Conservation (phyloP, 2,797 vertebrate genomes). For the Mormyrops boulengeri region DNA sequence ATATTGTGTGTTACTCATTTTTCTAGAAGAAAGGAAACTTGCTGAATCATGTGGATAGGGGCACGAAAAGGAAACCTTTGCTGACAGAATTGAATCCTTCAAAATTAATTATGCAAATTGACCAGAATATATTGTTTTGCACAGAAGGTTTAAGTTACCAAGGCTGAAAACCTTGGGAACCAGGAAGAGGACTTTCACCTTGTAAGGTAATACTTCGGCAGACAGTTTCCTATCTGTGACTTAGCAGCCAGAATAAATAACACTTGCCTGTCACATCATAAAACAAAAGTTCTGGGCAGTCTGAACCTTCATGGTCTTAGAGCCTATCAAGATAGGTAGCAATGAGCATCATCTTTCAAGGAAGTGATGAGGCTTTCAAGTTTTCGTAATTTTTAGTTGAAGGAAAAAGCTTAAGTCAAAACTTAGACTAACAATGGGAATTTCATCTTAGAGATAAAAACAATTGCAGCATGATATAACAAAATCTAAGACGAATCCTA, state of each 20-base stretch:
- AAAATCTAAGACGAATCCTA: background rate
- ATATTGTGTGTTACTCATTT: background rate
- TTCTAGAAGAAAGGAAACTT: background rate
- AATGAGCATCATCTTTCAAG: background rate
- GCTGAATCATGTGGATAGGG: background rate
- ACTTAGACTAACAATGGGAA: background rate
- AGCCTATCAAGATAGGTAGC: background rate
- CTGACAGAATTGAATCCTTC: background rate
- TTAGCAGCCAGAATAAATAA: background rate
- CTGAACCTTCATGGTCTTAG: background rate
- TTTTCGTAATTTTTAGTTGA: background rate
- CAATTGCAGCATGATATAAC: background rate
- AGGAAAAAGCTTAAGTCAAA: background rate
- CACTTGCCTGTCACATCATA: conserved; percentile 1
- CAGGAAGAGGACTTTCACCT: background rate
- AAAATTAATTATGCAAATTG: background rate
- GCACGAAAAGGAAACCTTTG: background rate
- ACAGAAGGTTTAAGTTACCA: background rate
- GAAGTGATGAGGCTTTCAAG: background rate
- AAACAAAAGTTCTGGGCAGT: background rate
- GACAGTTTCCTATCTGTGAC: background rate
- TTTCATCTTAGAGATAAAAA: background rate
- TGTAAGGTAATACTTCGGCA: background rate
- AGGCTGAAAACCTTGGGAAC: background rate
- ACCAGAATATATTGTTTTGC: background rate